phyloP scores from a whole-genome alignment of 2,888 invertebrate genomes.

The Microctonus aethiopoides region DNA sequence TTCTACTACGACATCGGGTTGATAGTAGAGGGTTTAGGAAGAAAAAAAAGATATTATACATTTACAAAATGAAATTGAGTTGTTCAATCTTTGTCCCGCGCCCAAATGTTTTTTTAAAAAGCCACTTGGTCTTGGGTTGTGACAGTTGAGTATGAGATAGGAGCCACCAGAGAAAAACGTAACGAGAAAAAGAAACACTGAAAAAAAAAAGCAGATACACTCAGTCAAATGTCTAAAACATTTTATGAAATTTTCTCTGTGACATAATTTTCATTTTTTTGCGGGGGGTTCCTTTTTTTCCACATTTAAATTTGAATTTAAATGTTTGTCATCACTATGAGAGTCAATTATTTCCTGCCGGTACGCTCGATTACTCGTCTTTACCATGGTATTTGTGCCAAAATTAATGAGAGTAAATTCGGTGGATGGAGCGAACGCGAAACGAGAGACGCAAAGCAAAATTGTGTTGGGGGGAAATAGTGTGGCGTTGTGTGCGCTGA shows the following conservation, averaged over 20 bases:
- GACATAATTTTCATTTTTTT: background rate
- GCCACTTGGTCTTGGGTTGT: slow-evolving; percentile 30
- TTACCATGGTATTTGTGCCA: slow-evolving; percentile 28
- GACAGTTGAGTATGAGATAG: background rate
- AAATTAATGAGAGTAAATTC: slow-evolving; percentile 31
- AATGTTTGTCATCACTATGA: slow-evolving; percentile 19
- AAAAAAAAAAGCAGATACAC: background rate
- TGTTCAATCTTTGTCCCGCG: slow-evolving; percentile 47
- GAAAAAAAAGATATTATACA: slow-evolving; percentile 48
- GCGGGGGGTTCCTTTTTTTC: background rate
- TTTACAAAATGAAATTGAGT: slow-evolving; percentile 58
- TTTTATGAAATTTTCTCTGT: background rate
- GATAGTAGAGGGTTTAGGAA: slow-evolving; percentile 4
- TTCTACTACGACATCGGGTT: background rate
- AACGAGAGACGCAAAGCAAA: slow-evolving; percentile 37
- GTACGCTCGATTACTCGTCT: slow-evolving; percentile 29
- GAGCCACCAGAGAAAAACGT: slow-evolving; percentile 10
- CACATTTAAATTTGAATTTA: slow-evolving; percentile 12
- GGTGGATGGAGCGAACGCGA: slow-evolving; percentile 27
- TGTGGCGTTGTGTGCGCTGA: slow-evolving; percentile 28
- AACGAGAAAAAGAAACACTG: slow-evolving; percentile 9
- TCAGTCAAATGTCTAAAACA: background rate
- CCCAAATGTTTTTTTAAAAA: slow-evolving; percentile 50
- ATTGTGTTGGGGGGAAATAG: slow-evolving; percentile 31
- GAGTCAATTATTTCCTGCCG: slow-evolving; percentile 27